These are phyloP conservation scores for Aricia agestis DNA, from an alignment of 1,140 invertebrate species.

Conservation along the genomic window DNA sequence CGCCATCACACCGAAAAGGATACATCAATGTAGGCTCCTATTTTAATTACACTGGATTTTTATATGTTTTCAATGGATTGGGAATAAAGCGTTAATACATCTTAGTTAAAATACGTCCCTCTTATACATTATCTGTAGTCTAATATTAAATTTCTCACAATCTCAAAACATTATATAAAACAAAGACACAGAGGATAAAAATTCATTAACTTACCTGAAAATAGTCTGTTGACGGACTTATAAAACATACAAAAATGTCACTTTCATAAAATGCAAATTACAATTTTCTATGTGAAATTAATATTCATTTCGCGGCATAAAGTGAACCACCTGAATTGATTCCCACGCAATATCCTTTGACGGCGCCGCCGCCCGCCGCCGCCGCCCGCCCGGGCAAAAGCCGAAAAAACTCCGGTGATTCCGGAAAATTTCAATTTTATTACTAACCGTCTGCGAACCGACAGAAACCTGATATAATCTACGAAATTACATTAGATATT, in stretches of 20 bases:
- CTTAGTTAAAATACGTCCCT: too few species aligned
- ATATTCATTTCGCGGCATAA: slow-evolving; percentile 54
- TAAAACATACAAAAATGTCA: background rate
- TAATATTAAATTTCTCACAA: too few species aligned
- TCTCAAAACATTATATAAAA: background rate
- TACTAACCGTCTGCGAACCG: slow-evolving; percentile 36
- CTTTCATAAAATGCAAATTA: slow-evolving; percentile 17
- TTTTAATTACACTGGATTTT: too few species aligned
- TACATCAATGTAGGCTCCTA: too few species aligned
- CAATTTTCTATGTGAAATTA: slow-evolving; percentile 50
- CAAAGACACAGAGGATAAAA: background rate
- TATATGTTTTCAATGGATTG: too few species aligned
- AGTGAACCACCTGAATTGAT: slow-evolving; percentile 66
- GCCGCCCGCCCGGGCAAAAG: slow-evolving; percentile 50
- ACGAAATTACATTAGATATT: slow-evolving; percentile 21
- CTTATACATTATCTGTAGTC: too few species aligned
- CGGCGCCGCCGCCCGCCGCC: slow-evolving; percentile 25
- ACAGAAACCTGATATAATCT: slow-evolving; percentile 28
- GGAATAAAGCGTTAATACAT: too few species aligned
- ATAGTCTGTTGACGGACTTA: background rate
- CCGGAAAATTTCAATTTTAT: slow-evolving; percentile 64
- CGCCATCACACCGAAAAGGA: too few species aligned
- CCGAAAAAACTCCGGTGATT: slow-evolving; percentile 55
- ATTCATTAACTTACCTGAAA: background rate
- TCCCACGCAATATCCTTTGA: slow-evolving; percentile 69